These are phyloP conservation scores for Actenoides lindsayi DNA, from an alignment of 2,113 vertebrate species.

Conservation along the genomic window DNA sequence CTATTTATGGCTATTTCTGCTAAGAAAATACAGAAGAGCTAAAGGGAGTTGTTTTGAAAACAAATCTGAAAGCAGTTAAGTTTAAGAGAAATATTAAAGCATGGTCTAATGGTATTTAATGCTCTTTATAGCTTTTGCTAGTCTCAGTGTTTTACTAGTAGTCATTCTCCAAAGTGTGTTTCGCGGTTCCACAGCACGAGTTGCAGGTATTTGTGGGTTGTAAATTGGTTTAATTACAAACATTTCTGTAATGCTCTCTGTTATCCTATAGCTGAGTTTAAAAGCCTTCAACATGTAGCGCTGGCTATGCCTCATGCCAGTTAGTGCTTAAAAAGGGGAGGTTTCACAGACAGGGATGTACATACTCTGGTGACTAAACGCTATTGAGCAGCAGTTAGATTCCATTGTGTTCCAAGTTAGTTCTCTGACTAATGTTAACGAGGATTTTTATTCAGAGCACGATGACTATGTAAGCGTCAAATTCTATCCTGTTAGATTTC, in stretches of 20 bases:
- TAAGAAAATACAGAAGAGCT: not conserved
- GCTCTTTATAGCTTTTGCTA: not conserved
- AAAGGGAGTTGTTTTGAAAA: not conserved
- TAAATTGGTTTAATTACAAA: not conserved
- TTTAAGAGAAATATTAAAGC: not conserved
- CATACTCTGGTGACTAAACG: not conserved
- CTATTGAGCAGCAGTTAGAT: not conserved
- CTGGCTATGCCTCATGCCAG: not conserved
- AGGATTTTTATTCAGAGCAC: not conserved
- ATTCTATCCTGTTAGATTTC: not conserved
- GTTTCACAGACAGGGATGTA: not conserved
- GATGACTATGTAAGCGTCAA: not conserved
- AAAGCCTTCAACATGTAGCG: not conserved
- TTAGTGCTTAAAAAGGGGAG: not conserved
- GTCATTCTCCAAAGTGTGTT: not conserved
- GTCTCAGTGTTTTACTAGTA: not conserved
- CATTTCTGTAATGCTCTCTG: not conserved
- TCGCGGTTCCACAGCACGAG: not conserved
- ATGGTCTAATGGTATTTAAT: not conserved
- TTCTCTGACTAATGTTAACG: slow-evolving; percentile 1
- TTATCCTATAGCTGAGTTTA: not conserved
- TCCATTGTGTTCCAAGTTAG: not conserved
- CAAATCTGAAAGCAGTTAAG: not conserved
- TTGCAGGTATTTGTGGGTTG: not conserved
- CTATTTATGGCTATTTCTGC: not conserved